Percentiles rank a stretch among this genome's conserved stretches.
Evolutionary conservation across 2,113 vertebrate genomes (phyloP).

Genomic region (Ariopsis seemanni): DNA sequence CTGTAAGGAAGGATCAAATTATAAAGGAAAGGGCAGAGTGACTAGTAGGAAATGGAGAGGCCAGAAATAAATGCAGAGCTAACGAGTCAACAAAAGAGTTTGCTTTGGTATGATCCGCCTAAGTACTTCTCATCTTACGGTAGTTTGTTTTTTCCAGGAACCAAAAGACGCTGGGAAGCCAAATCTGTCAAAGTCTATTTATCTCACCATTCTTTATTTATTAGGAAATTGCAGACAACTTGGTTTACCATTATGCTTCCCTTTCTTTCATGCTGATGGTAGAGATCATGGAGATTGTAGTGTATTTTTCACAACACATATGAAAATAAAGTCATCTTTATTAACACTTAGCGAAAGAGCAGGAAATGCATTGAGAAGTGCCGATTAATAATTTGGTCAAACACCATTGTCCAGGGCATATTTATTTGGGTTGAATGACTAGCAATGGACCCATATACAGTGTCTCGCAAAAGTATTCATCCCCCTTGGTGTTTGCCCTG

Average conservation of each 20-base stretch:
- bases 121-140: background rate
- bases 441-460: background rate
- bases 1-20: slow-evolving; percentile 42
- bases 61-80: slow-evolving; percentile 17
- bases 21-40: slow-evolving; percentile 38
- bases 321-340: background rate
- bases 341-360: background rate
- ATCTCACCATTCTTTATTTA: background rate
- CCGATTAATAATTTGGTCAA: background rate
- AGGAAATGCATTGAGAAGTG: background rate
- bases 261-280: background rate
- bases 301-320: background rate
- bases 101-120: background rate
- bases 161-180: background rate
- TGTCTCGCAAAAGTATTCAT: no score
- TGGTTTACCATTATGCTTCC: background rate
- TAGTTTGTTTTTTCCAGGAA: background rate
- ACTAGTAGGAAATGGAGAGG: slow-evolving; percentile 22
- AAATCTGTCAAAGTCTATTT: background rate
- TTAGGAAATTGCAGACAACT: background rate
- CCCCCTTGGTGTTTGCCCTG: no score
- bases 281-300: background rate
- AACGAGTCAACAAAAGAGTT: slow-evolving; percentile 21
- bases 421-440: background rate
- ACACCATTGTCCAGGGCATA: background rate